Conservation (phyloP, 2,888 invertebrate species). For the Thecocarcelia acutangulata region DNA sequence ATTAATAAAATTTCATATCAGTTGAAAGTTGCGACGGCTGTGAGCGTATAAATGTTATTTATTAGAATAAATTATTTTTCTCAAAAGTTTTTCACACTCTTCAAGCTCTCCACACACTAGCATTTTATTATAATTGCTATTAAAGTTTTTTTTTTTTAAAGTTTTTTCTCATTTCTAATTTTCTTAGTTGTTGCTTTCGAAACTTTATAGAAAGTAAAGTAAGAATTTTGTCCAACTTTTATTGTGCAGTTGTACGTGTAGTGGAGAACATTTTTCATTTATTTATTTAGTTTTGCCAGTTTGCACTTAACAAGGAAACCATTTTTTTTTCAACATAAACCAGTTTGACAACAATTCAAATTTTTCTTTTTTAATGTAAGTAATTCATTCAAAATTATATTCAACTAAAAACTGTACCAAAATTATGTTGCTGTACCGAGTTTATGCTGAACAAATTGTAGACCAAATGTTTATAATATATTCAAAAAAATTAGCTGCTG, state of each 20-base stretch:
- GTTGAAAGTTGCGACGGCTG: background rate
- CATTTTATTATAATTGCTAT: background rate
- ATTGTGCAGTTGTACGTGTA: slow-evolving; percentile 16
- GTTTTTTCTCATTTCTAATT: background rate
- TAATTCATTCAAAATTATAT: slow-evolving; percentile 25
- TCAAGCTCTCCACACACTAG: background rate
- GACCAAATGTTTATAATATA: too few relatives aligned
- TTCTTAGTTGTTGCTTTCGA: slow-evolving; percentile 5
- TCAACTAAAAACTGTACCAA: slow-evolving; percentile 6
- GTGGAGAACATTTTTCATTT: background rate
- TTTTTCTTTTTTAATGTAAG: slow-evolving; percentile 30
- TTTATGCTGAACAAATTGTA: too few relatives aligned
- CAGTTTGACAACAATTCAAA: slow-evolving; percentile 37
- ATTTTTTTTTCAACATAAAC: slow-evolving; percentile 27
- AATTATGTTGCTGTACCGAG: background rate
- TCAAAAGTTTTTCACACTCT: slow-evolving; percentile 12
- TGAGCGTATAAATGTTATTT: slow-evolving; percentile 5
- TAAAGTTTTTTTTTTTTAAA: slow-evolving; percentile 7
- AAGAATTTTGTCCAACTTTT: slow-evolving; percentile 8
- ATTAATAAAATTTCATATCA: too few relatives aligned
- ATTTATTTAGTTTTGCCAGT: background rate
- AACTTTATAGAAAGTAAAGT: slow-evolving; percentile 17
- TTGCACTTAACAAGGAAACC: slow-evolving; percentile 43
- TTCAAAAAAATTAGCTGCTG: too few relatives aligned
- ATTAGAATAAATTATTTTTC: background rate